Conservation (phyloP, 2,113 vertebrate genomes). For the Nanger granti region DNA sequence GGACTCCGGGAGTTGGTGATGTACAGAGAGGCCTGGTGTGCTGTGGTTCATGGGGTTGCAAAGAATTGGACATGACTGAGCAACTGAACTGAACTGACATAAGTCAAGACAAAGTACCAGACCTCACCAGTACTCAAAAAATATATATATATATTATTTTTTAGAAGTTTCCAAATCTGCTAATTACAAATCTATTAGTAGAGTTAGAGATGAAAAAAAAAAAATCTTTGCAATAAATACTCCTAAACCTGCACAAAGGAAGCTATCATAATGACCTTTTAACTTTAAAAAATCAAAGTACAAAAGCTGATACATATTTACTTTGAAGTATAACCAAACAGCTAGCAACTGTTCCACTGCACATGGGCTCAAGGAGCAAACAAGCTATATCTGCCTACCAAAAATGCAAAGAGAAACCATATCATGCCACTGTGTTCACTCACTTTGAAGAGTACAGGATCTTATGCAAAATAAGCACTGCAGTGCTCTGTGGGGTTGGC, state of each 20-base stretch:
- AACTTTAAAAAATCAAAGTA: background rate
- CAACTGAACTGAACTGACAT: too few species aligned
- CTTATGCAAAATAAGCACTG: conserved; percentile 34
- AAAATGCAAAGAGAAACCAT: background rate
- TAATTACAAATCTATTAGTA: background rate
- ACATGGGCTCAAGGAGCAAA: conserved; percentile 5
- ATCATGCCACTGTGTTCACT: background rate
- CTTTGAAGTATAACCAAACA: background rate
- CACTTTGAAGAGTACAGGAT: background rate
- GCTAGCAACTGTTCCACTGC: background rate
- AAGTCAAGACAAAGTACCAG: conserved; percentile 12
- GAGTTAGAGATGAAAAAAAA: background rate
- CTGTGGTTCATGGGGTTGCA: too few species aligned
- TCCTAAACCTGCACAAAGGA: background rate
- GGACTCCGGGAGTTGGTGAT: too few species aligned
- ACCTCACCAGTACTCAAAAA: background rate
- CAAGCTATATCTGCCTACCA: background rate
- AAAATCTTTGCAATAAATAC: background rate
- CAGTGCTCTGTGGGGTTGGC: background rate
- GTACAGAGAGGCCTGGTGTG: too few species aligned
- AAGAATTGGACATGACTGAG: too few species aligned
- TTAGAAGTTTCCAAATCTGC: background rate
- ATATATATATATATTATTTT: background rate
- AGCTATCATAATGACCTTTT: background rate
- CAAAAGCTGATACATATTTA: background rate